Evolutionary conservation across 2,113 vertebrate genomes (phyloP), one percentile per base, ranked within the genome.

Genomic region (Salvator merianae): DNA sequence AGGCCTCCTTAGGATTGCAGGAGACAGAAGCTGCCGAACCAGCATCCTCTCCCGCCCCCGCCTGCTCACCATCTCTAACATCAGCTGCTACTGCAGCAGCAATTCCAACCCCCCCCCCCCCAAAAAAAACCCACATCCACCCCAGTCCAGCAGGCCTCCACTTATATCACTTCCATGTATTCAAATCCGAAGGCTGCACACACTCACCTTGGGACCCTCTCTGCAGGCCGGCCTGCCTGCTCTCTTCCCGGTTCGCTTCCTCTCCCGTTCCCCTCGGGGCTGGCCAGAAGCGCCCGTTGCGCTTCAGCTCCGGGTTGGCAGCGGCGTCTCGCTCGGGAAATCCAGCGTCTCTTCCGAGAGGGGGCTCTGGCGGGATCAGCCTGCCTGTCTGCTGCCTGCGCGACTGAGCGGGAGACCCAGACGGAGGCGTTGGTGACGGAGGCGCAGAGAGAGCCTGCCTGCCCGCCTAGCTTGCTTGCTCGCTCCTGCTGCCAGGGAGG

Each of bases 401-500:
- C 36, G 36, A 43, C 36, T 4, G 55, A 63, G 34, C 38, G 13
- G 22, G 43, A n/a, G 18, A 13, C 43, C 12, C 68, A 36, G 32
- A 36, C 30, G n/a, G 79, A 28, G 4, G 62, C 28, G 30, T 6
- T 10, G 8, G 14, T 72, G 83, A 87, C 72, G 13, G 87, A 70
- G 66, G 65, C 79, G 22, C 73, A 36, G 32, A 1, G 16, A 55
- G 53, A 7, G 8, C 53, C 14, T 18, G 55, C 43, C 43, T 24
- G 76, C 34, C 76, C 3, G 77, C 36, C 34, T 22, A 1, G 18
- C 76, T 40, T 3, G 40, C 72, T 40, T 85, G 77, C 81, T 38
- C 73, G 79, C 18, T 50, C 4, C 50, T 73, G 90, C 84, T 72
- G 81, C 88, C 86, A 24, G 79, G 90, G 88, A 50, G 84, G 71